Evolutionary conservation across 2,113 vertebrate species (phyloP), one percentile per base, ranked within the genome.

Genomic region (Galeopterus variegatus): DNA sequence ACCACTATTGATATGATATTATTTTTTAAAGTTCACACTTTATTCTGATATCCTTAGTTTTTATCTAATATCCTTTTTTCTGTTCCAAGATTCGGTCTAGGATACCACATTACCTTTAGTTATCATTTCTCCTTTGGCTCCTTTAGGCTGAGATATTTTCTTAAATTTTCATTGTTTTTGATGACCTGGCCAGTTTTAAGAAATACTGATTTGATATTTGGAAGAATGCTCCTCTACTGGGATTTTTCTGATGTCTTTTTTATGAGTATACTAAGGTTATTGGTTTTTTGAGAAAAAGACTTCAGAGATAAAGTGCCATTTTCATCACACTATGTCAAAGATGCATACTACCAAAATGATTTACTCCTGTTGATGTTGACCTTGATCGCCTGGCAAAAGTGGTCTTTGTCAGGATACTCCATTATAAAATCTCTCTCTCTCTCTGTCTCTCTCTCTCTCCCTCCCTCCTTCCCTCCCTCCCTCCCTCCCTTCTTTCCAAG

Each of bases 161-260:
- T 88, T 36, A 73, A 12, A 75, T 87, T 87, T 90, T 65, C 10
- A 11, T 81, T 81, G 33, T n/a, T 86, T 50, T 94, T 72, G 54
- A 48, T 65, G 23, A 82, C 24, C 64, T 75, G 69, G 15, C 33
- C 4, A 0, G 14, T 81, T 85, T 80, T 81, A 50, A 86, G 33
- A 28, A 75, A 13, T 54, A 73, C 23, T 58, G 12, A 79, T 64
- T n/a, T 17, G 10, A 7, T 91, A 52, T 81, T 88, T 91, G 60
- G 31, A 58, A 93, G 23, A 41, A 79, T 73, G 10, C 5, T 45
- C n/a, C 24, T 85, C 17, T 64, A 36, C 5, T 84, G 23, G 9
- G 50, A 64, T 90, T 87, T 94, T 18, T 87, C 75, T 75, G 18
- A 86, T 75, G 28, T 56, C 64, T 76, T 31, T 75, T 70, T 94